Evolutionary conservation across 2,113 vertebrate species (phyloP).

Genomic region (Saiga tatarica): DNA sequence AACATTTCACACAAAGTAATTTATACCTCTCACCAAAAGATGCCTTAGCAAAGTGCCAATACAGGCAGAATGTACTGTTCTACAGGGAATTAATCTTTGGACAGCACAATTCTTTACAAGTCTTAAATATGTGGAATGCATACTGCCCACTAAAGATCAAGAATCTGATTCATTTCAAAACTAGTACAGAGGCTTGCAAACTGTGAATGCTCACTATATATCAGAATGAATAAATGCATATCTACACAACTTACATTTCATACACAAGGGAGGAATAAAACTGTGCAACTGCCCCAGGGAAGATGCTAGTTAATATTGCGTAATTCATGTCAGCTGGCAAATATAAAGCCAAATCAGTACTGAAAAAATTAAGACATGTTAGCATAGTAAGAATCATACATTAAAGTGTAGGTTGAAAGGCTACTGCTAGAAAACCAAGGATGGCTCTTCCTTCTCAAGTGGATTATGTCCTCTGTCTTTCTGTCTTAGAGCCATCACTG

Average conservation of each 20-base stretch:
- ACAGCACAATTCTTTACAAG: not conserved
- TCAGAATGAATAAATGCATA: not conserved
- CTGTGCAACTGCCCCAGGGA: not conserved
- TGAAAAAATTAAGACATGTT: not conserved
- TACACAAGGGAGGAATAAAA: not conserved
- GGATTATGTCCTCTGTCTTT: not conserved
- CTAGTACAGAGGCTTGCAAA: not conserved
- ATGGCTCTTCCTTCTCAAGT: not conserved
- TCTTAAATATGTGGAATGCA: not conserved
- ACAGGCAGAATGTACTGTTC: not conserved
- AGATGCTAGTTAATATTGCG: not conserved
- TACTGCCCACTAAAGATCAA: not conserved
- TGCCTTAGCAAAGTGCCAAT: not conserved
- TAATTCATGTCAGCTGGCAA: not conserved
- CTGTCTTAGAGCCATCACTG: not conserved
- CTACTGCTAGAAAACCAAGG: not conserved
- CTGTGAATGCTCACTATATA: not conserved
- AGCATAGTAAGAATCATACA: not conserved
- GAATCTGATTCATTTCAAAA: not conserved
- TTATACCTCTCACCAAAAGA: not conserved
- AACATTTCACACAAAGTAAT: not conserved
- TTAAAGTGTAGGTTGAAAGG: not conserved
- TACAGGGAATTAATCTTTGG: not conserved
- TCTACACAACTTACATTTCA: not conserved
- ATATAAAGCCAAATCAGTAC: not conserved